phyloP scores from a whole-genome alignment of 2,113 vertebrate genomes.

The Aphyosemion australe region DNA sequence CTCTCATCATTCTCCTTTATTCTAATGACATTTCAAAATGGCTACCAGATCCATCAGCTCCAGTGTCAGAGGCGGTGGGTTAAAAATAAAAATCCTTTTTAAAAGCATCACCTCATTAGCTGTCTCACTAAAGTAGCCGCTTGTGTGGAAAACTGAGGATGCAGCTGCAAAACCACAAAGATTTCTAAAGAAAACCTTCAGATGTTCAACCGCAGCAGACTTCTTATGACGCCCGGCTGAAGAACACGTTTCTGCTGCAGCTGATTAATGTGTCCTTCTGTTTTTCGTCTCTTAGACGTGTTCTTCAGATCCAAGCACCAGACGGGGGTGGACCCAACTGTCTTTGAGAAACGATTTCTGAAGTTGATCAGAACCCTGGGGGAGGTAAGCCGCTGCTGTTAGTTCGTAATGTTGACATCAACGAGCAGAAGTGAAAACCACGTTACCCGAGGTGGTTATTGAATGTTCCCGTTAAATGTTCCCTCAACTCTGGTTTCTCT shows the following conservation, averaged over 20 bases:
- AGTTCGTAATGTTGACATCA: background rate
- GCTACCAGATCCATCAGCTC: background rate
- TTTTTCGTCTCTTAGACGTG: constrained; percentile 65
- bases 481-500: background rate
- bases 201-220: constrained; percentile 39
- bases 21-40: background rate
- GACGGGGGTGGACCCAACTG: constrained; percentile 87
- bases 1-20: too few relatives aligned
- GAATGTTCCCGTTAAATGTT: background rate
- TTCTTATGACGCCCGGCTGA: constrained; percentile 46
- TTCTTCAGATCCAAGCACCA: constrained; percentile 74
- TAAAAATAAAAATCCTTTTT: background rate
- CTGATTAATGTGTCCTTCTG: background rate
- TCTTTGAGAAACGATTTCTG: constrained; percentile 94
- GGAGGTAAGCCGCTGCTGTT: constrained; percentile 80
- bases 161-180: constrained; percentile 30
- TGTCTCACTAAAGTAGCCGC: background rate
- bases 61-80: background rate
- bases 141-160: constrained; percentile 12
- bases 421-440: background rate
- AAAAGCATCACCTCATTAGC: background rate
- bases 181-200: constrained; percentile 36
- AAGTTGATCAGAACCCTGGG: constrained; percentile 90
- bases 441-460: background rate
- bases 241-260: constrained; percentile 3